phyloP scores from a whole-genome alignment of 1,140 invertebrate species.

The Galleria mellonella region DNA sequence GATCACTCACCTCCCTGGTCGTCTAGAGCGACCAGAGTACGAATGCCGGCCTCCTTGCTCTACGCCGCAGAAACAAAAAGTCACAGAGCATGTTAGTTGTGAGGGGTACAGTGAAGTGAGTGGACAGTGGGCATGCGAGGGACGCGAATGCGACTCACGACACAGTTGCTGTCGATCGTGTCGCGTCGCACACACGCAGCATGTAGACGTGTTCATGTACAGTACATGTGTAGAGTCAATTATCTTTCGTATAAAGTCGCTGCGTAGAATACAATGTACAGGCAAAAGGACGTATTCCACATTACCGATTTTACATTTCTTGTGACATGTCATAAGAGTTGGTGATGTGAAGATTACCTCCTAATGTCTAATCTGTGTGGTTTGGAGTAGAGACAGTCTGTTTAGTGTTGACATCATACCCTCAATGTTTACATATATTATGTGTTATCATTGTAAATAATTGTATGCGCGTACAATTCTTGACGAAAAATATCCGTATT shows the following conservation, averaged over 20 bases:
- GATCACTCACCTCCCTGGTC: constrained; percentile 98
- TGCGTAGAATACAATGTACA: constrained; percentile 30
- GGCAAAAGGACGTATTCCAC: constrained; percentile 23
- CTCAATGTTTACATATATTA: constrained; percentile 12
- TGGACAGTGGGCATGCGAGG: constrained; percentile 25
- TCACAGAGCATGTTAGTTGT: constrained; percentile 73
- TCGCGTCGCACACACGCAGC: neutral
- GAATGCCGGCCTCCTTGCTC: constrained; percentile 99
- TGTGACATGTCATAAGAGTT: neutral
- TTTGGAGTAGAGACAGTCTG: constrained; percentile 45
- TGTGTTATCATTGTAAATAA: neutral
- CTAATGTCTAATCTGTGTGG: constrained; percentile 44
- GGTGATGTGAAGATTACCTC: constrained; percentile 25
- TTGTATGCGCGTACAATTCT: too few relatives aligned
- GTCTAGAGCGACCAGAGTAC: constrained; percentile 98
- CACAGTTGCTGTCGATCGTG: too few relatives aligned
- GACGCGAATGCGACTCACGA: too few relatives aligned
- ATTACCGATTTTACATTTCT: neutral
- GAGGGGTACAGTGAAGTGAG: constrained; percentile 68
- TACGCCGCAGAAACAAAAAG: constrained; percentile 86
- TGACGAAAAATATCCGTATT: too few relatives aligned
- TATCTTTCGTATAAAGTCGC: constrained; percentile 4
- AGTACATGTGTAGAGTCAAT: constrained; percentile 16
- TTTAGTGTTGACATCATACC: constrained; percentile 31
- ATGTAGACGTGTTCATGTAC: constrained; percentile 10